Conservation (phyloP, 2,113 vertebrate species). For the Erythrolamprus reginae region DNA sequence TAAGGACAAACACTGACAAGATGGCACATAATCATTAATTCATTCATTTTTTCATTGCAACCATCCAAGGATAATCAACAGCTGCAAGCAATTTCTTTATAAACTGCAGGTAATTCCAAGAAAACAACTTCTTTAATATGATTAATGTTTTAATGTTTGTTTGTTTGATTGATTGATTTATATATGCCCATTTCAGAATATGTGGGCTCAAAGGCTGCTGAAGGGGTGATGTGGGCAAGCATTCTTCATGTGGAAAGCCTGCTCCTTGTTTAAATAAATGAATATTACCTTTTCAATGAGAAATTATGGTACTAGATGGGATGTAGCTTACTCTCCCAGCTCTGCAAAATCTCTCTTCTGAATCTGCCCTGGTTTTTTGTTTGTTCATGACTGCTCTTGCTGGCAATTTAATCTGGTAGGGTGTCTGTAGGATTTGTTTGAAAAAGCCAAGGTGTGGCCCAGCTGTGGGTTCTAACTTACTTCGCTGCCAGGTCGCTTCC, state of each 20-base stretch:
- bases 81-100: background rate
- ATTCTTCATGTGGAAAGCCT: background rate
- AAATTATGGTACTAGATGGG: background rate
- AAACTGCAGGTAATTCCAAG: background rate
- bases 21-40: background rate
- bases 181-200: background rate
- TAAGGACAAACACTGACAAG: background rate
- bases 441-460: background rate
- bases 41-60: background rate
- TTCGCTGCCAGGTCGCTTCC: too few species aligned
- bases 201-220: background rate
- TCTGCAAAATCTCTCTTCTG: background rate
- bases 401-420: background rate
- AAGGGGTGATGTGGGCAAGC: background rate
- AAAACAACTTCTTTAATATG: background rate
- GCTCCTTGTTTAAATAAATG: background rate
- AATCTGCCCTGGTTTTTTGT: background rate
- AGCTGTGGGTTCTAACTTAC: too few species aligned
- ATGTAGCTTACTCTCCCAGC: background rate
- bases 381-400: background rate
- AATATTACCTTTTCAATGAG: background rate
- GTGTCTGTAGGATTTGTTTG: background rate
- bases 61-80: background rate
- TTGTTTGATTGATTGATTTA: too few species aligned
- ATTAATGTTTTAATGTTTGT: background rate